Conservation (phyloP, 2,888 invertebrate species). For the Sepioteuthis lessoniana region DNA sequence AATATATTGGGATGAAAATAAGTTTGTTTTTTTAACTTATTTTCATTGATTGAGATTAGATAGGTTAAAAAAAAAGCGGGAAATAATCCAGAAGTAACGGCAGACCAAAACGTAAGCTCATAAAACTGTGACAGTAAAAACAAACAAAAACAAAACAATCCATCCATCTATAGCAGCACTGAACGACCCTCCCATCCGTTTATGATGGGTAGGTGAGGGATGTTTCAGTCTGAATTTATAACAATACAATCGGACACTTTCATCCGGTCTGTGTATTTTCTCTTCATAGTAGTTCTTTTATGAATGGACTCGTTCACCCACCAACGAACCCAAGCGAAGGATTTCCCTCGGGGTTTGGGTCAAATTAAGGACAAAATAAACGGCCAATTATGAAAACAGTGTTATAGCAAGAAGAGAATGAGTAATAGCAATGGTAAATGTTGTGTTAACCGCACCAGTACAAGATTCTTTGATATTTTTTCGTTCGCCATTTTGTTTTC, state of each 20-base stretch:
- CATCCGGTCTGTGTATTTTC: neutral
- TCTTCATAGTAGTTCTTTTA: neutral
- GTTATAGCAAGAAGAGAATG: neutral
- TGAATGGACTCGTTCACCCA: neutral
- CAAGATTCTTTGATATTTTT: constrained; percentile 2
- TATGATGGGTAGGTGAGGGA: neutral
- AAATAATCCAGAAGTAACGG: neutral
- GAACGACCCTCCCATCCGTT: neutral
- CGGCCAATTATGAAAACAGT: neutral
- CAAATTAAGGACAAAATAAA: neutral
- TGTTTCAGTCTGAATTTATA: neutral
- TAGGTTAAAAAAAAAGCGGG: neutral
- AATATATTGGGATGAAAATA: no score
- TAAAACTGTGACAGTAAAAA: neutral
- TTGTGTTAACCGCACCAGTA: neutral
- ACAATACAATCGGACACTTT: neutral
- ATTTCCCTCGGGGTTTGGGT: neutral
- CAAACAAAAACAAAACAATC: neutral
- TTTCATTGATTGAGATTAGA: no score
- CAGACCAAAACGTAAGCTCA: neutral
- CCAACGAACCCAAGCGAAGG: neutral
- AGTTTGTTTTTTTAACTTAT: no score
- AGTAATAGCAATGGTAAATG: no score
- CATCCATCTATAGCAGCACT: neutral
- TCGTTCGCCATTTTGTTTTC: neutral